Conservation (phyloP, 2,797 vertebrate species). For the Furcifer pardalis region DNA sequence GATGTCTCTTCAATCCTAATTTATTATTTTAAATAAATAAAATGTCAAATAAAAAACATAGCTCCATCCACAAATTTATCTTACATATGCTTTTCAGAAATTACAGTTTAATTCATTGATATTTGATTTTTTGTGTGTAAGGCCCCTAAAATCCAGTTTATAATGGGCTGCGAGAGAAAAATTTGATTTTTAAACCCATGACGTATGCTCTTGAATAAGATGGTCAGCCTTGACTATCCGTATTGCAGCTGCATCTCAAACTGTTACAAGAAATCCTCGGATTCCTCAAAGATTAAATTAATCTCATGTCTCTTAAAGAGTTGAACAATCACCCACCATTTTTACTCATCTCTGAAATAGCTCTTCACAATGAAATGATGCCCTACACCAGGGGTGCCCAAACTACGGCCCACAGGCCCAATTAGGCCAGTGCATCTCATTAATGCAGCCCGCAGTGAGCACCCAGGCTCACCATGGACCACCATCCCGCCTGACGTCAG, state of each 20-base stretch:
- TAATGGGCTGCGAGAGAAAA: neutral
- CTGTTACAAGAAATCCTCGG: neutral
- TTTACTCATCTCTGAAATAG: neutral
- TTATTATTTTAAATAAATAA: conserved; percentile 45
- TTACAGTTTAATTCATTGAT: neutral
- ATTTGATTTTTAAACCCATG: neutral
- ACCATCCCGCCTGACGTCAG: too few species aligned
- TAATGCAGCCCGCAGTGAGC: too few species aligned
- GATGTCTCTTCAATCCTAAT: conserved; percentile 49
- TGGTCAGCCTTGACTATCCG: neutral
- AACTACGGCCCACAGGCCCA: too few species aligned
- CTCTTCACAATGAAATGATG: neutral
- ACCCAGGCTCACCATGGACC: too few species aligned
- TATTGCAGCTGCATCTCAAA: neutral
- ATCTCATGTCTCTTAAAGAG: neutral
- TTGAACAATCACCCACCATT: neutral
- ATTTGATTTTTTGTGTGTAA: neutral
- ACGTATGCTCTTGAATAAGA: neutral
- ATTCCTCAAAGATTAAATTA: neutral
- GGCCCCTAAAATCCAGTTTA: neutral
- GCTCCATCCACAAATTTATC: conserved; percentile 10
- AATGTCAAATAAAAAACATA: conserved; percentile 63
- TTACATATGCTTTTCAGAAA: conserved; percentile 37
- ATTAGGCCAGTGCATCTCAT: too few species aligned
- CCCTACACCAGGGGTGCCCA: too few species aligned